These are phyloP conservation scores for Lepidostoma basale DNA, from an alignment of 1,140 invertebrate species.

Conservation along the genomic window DNA sequence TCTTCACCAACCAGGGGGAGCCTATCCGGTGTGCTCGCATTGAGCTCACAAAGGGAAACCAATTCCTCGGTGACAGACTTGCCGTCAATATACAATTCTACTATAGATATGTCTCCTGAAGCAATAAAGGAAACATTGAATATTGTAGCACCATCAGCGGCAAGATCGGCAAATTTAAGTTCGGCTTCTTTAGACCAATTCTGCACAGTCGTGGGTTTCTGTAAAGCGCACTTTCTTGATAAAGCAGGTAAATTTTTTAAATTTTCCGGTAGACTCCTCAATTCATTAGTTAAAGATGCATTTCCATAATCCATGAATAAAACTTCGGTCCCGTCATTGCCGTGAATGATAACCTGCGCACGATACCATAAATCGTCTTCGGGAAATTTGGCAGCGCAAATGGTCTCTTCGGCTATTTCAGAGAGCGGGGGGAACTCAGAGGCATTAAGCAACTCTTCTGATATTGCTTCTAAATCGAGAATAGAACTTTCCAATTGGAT, in stretches of 20 bases:
- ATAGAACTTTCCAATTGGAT: conserved; percentile 69
- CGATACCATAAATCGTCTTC: conserved; percentile 75
- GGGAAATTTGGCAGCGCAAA: conserved; percentile 72
- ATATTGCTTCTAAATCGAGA: conserved; percentile 66
- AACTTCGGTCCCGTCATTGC: conserved; percentile 67
- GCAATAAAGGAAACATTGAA: conserved; percentile 68
- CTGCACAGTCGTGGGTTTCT: conserved; percentile 64
- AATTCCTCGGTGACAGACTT: conserved; percentile 68
- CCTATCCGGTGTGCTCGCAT: conserved; percentile 24
- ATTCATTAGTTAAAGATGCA: conserved; percentile 63
- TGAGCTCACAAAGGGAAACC: conserved; percentile 49
- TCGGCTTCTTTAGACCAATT: conserved; percentile 68
- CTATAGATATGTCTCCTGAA: conserved; percentile 68
- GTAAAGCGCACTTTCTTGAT: conserved; percentile 67
- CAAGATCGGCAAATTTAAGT: conserved; percentile 68
- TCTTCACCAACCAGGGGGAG: conserved; percentile 47
- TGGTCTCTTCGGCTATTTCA: conserved; percentile 61
- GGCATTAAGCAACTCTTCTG: conserved; percentile 62
- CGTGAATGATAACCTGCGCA: conserved; percentile 67
- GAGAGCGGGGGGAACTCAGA: conserved; percentile 60
- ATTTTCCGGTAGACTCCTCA: conserved; percentile 68
- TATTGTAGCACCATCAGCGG: conserved; percentile 67
- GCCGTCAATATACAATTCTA: conserved; percentile 66
- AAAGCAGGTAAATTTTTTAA: conserved; percentile 65
- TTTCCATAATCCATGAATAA: conserved; percentile 79